Conservation (phyloP, 2,888 invertebrate species). For the Sepioteuthis lessoniana region DNA sequence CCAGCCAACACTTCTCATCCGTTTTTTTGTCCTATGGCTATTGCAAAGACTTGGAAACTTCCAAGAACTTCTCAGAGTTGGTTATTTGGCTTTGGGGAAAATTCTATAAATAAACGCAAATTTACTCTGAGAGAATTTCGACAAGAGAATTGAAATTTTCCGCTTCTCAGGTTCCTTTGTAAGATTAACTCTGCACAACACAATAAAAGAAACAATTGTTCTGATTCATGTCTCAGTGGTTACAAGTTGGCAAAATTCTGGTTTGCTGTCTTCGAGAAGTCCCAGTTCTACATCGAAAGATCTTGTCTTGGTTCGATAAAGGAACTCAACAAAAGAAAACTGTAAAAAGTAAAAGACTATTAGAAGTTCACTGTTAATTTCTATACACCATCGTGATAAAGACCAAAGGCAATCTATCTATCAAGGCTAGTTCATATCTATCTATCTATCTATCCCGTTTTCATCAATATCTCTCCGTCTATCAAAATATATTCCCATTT, state of each 20-base stretch:
- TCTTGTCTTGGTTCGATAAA: too few species aligned
- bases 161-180: background rate
- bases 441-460: too few species aligned
- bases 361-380: too few species aligned
- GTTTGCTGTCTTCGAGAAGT: background rate
- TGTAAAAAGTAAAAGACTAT: too few species aligned
- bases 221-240: background rate
- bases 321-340: too few species aligned
- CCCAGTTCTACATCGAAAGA: background rate
- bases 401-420: too few species aligned
- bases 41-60: background rate
- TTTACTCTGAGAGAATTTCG: background rate
- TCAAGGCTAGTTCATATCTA: too few species aligned
- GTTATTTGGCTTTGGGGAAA: background rate
- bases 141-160: background rate
- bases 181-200: background rate
- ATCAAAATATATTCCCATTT: too few species aligned
- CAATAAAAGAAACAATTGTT: background rate
- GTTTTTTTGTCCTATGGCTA: background rate
- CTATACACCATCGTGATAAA: too few species aligned
- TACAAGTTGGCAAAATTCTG: background rate
- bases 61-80: background rate
- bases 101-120: background rate
- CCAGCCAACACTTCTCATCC: background rate
- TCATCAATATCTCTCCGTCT: too few species aligned